Evolutionary conservation across 2,113 vertebrate species (phyloP).

Genomic region (Falco punctatus): DNA sequence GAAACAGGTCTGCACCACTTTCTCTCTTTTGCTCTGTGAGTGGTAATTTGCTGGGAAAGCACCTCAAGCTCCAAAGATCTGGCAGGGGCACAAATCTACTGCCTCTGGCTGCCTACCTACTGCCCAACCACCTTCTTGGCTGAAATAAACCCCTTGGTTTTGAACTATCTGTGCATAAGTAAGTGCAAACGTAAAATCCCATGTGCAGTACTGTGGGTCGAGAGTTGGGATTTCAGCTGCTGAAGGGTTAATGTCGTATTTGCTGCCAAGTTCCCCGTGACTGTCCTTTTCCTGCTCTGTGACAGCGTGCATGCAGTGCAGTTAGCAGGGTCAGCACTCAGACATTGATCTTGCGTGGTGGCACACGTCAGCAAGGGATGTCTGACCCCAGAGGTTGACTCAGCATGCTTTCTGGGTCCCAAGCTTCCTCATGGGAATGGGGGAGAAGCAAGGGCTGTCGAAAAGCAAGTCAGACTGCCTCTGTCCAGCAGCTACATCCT

Average conservation of each 20-base stretch:
- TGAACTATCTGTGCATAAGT: not conserved
- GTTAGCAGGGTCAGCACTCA: not conserved
- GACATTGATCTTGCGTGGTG: not conserved
- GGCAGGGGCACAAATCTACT: not conserved
- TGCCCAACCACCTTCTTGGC: not conserved
- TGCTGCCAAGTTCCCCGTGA: not conserved
- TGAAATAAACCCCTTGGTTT: not conserved
- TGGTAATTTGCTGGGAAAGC: not conserved
- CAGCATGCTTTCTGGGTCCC: not conserved
- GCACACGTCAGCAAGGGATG: not conserved
- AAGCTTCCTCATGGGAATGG: not conserved
- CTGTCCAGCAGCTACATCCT: not conserved
- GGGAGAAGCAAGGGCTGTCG: not conserved
- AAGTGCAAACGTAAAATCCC: not conserved
- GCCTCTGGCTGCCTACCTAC: not conserved
- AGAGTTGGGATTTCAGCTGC: not conserved
- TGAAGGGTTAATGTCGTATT: not conserved
- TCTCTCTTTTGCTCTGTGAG: not conserved
- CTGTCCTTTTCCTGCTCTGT: fast-evolving
- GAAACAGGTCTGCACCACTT: not conserved
- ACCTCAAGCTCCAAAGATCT: not conserved
- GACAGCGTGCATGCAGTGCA: not conserved
- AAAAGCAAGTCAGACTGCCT: not conserved
- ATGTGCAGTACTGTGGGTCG: not conserved
- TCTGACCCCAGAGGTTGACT: not conserved